Base-by-base conservation (phyloP, 1,140 invertebrate species). In the Drosophila neocordata region DNA sequence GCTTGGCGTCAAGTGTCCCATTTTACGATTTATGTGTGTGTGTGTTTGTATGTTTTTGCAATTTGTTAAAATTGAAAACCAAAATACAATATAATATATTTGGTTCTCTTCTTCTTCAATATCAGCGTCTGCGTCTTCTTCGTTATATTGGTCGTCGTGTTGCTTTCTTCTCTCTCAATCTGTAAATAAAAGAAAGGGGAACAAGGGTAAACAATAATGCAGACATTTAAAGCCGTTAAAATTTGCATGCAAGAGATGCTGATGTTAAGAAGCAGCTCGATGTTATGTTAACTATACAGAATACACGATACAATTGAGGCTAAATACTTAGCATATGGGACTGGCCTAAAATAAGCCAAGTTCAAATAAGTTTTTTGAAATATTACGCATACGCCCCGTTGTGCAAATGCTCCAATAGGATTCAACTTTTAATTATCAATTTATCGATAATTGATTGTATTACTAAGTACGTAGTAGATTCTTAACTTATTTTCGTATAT, bases 201-300 rank as follows among this genome's bases (percentile, higher is more conserved):
- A 87, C 83, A 88, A 79, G 83, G 82, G 82, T 87, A 87, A 87
- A 87, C 82, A 85, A 85, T 81, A 83, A 83, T 81, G 70, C 67
- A 77, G 57, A 60, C 52, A 65, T 72, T 71, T 53, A 41, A 20
- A 18, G 41, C 9, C 61, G 73, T 77, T 41, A 48, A 20, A 73
- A 66, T 64, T 87, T 70, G 83, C 83, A 85, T 85, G 69, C 66
- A 63, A 73, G 80, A 68, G 68, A 64, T 41, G 68, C 61, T 52
- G 52, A 35, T 35, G 69, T 65, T 59, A 66, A 61, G 52, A 35
- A 8, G 37, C 48, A 69, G 38, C 24, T 53, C 13, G 20, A 22
- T 69, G 53, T 27, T 62, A 70, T 51, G 69, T 37, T 58, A 35
- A 38, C 12, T 9, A 24, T 35, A 18, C 41, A 53, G 11, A 44